Percentiles rank a stretch among this genome's conserved stretches.
phyloP scores from a whole-genome alignment of 1,140 invertebrate genomes.

The Prorops nasuta region DNA sequence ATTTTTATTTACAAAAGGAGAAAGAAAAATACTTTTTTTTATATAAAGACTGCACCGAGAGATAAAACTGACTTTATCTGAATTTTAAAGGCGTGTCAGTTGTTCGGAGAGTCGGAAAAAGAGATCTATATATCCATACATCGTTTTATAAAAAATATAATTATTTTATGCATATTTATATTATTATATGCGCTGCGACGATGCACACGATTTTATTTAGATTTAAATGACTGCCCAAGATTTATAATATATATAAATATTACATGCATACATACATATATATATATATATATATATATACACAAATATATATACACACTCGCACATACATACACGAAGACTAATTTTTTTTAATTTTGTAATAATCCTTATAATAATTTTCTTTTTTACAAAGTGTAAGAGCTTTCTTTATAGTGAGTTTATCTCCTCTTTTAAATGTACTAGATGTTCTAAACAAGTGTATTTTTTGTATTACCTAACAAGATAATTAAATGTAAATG shows the following conservation, averaged over 20 bases:
- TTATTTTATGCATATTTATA: not conserved
- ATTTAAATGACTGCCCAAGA: not conserved
- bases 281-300: not conserved
- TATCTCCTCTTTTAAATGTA: not conserved
- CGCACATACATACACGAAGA: not conserved
- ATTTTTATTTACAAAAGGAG: not conserved
- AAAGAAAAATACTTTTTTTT: not conserved
- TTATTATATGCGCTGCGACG: not conserved
- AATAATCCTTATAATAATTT: not conserved
- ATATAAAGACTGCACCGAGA: not conserved
- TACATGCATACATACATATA: not conserved
- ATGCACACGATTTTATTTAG: not conserved
- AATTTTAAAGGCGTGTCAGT: not conserved
- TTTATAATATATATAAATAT: not conserved
- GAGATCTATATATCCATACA: not conserved
- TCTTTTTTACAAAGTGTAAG: not conserved
- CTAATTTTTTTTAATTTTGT: not conserved
- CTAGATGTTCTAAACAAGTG: not conserved
- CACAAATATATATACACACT: not conserved
- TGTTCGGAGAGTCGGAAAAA: not conserved
- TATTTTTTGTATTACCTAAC: not conserved
- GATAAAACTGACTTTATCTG: not conserved
- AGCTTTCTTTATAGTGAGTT: too few relatives aligned
- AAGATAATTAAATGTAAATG: not conserved
- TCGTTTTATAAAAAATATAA: not conserved